A percentile compares a stretch with the other conserved stretches of the same genome.
phyloP scores from a whole-genome alignment of 2,888 invertebrate genomes.

The Carabus problematicus region DNA sequence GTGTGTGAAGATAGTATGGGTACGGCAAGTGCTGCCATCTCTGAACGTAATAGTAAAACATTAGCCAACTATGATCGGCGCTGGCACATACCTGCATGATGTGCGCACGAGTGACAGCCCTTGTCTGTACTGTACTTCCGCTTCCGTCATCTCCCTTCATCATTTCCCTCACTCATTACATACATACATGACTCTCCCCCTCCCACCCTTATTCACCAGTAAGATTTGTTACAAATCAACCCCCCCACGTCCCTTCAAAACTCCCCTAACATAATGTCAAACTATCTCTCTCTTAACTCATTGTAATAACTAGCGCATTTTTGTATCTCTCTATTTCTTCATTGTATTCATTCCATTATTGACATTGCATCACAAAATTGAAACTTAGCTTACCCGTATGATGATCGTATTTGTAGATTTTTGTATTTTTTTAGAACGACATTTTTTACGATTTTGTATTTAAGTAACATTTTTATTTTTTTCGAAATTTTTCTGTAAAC shows the following conservation, averaged over 20 bases:
- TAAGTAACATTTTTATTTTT: constrained; percentile 25
- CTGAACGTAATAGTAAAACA: no score
- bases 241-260: no score
- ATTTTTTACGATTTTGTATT: constrained; percentile 41
- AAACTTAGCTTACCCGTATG: constrained; percentile 51
- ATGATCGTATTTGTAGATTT: constrained; percentile 55
- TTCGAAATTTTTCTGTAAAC: constrained; percentile 13
- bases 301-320: constrained; percentile 43
- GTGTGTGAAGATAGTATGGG: constrained; percentile 51
- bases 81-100: constrained; percentile 1
- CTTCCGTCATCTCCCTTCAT: no score
- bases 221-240: no score
- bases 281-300: constrained; percentile 31
- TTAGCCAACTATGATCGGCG: no score
- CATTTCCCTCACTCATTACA: constrained; percentile 26
- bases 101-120: constrained; percentile 1
- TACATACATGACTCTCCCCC: constrained; percentile 39
- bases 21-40: constrained; percentile 44
- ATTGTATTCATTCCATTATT: constrained; percentile 56
- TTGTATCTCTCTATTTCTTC: constrained; percentile 19
- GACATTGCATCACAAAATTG: constrained; percentile 55
- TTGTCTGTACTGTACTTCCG: not conserved
- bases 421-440: constrained; percentile 59
- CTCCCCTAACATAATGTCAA: constrained; percentile 15
- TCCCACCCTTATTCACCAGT: no score